Conservation (phyloP, 2,113 vertebrate species). For the Marmota flaviventris region DNA sequence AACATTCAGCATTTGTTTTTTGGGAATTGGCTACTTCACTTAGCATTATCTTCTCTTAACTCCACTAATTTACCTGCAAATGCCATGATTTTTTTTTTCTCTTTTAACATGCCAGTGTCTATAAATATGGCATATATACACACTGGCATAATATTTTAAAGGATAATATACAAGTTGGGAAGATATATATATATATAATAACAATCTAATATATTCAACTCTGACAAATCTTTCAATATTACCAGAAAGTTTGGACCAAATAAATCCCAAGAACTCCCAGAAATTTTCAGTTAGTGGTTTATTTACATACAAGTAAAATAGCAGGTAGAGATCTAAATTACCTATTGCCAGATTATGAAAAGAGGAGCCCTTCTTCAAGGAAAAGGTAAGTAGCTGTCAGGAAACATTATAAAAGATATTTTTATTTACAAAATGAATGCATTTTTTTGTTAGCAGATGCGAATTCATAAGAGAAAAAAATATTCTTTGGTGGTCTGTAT, state of each 20-base stretch:
- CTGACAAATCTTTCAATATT: background rate
- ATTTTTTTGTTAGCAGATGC: background rate
- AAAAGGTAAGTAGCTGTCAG: background rate
- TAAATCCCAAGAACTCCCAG: background rate
- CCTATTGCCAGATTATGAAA: background rate
- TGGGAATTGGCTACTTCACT: too few species aligned
- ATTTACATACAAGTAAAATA: background rate
- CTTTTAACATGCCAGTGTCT: too few species aligned
- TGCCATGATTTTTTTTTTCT: too few species aligned
- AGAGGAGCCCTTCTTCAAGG: background rate
- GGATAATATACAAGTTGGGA: background rate
- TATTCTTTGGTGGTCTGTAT: background rate
- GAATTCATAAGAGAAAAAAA: background rate
- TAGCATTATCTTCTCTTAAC: too few species aligned
- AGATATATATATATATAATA: background rate
- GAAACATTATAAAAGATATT: background rate
- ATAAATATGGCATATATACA: too few species aligned
- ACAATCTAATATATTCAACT: background rate
- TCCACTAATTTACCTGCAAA: too few species aligned
- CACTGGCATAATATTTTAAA: background rate
- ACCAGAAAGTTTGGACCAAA: background rate
- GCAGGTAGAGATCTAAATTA: background rate
- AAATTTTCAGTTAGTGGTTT: background rate
- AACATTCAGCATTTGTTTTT: too few species aligned
- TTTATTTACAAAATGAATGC: background rate